These are phyloP conservation scores for Ophiothrix spiculata DNA, from an alignment of 35 echinoderm and acorn worm species.

Conservation along the genomic window DNA sequence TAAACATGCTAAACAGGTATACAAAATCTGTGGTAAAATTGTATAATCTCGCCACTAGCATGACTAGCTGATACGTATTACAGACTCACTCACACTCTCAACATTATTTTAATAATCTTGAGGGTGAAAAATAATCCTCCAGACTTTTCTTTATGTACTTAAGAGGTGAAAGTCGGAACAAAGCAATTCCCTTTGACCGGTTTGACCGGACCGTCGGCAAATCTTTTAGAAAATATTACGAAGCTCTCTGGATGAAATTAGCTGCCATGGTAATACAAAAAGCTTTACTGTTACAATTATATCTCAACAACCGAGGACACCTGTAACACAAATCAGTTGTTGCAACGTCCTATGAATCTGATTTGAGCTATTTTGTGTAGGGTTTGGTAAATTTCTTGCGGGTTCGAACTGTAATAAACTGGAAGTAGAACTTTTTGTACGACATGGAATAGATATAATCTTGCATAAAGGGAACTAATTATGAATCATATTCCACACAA, in stretches of 20 bases:
- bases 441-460: no score
- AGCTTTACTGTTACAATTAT: neutral
- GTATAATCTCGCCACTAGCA: neutral
- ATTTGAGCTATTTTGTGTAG: no score
- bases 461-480: no score
- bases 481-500: no score
- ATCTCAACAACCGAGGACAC: neutral
- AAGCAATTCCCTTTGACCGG: neutral
- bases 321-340: constrained; percentile 4
- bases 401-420: no score
- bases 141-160: neutral
- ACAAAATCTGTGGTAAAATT: neutral
- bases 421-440: no score
- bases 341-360: neutral
- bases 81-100: neutral
- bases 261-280: neutral
- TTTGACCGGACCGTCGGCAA: no score
- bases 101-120: neutral
- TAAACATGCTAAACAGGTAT: neutral
- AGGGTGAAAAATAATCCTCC: neutral
- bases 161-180: neutral
- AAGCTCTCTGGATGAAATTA: no score
- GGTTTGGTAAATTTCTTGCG: no score
- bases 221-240: no score
- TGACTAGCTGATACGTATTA: no score